Percentiles rank a stretch among this genome's conserved stretches.
phyloP scores from a whole-genome alignment of 2,888 invertebrate genomes.

The Leptodirus hochenwartii region DNA sequence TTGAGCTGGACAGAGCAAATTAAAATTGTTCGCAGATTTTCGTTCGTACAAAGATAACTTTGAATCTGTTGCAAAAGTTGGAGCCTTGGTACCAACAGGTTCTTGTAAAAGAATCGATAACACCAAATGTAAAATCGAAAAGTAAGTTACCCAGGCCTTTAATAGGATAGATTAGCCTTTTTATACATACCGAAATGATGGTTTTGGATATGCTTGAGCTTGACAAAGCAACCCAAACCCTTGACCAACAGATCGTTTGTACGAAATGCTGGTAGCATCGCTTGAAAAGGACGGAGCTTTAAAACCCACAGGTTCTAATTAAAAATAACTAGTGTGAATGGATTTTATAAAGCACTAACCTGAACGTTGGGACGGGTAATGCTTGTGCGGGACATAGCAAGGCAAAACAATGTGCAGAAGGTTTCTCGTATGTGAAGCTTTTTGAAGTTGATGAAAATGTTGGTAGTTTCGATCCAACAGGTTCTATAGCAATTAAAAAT shows the following conservation, averaged over 20 bases:
- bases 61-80: constrained; percentile 27
- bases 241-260: constrained; percentile 35
- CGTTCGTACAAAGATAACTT: constrained; percentile 30
- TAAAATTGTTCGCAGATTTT: constrained; percentile 27
- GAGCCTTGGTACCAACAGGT: constrained; percentile 34
- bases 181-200: constrained; percentile 38
- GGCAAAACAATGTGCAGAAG: constrained; percentile 24
- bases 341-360: constrained; percentile 31
- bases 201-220: constrained; percentile 47
- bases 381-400: constrained; percentile 52
- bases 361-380: constrained; percentile 49
- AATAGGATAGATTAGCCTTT: too few relatives aligned
- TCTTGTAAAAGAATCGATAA: constrained; percentile 30
- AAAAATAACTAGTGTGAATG: constrained; percentile 5
- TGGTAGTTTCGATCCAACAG: constrained; percentile 37
- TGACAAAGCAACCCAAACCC: constrained; percentile 48
- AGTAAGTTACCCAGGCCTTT: constrained; percentile 1
- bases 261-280: constrained; percentile 42
- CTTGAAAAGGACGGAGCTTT: constrained; percentile 43
- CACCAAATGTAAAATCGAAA: too few relatives aligned
- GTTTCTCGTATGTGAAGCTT: neutral
- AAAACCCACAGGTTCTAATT: constrained; percentile 40
- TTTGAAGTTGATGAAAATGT: constrained; percentile 7
- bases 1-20: constrained; percentile 41
- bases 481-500: constrained; percentile 26